phyloP scores from a whole-genome alignment of 2,888 invertebrate species.

The Oxyteleia sp. region DNA sequence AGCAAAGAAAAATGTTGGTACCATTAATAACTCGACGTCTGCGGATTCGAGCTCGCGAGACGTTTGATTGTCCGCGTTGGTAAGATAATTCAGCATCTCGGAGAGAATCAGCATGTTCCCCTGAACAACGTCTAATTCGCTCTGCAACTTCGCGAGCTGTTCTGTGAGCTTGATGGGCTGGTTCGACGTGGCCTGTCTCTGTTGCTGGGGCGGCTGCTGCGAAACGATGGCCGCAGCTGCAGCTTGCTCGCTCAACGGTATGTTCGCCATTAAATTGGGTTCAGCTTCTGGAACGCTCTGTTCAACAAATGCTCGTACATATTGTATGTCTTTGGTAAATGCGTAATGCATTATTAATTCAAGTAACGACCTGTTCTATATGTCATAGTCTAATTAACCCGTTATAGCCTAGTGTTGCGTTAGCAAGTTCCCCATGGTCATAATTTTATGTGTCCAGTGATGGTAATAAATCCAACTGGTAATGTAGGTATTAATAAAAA shows the following conservation, averaged over 20 bases:
- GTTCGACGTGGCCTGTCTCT: slow-evolving; percentile 82
- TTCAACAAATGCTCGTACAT: slow-evolving; percentile 47
- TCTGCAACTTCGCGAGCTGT: slow-evolving; percentile 95
- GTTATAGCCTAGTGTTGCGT: no score
- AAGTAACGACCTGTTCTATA: no score
- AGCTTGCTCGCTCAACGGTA: slow-evolving; percentile 75
- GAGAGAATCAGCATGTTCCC: slow-evolving; percentile 97
- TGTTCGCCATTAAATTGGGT: slow-evolving; percentile 72
- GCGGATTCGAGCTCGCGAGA: slow-evolving; percentile 93
- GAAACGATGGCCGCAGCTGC: slow-evolving; percentile 61
- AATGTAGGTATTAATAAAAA: no score
- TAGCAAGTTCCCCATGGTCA: no score
- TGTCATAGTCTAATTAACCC: no score
- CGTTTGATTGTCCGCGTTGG: slow-evolving; percentile 88
- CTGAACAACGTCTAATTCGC: slow-evolving; percentile 97
- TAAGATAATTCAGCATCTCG: slow-evolving; percentile 97
- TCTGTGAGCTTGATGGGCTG: slow-evolving; percentile 89
- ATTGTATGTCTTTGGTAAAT: no score
- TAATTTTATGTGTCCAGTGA: no score
- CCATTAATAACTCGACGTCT: slow-evolving; percentile 95
- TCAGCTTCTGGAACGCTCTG: slow-evolving; percentile 87
- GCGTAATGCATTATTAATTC: no score
- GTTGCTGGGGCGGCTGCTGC: slow-evolving; percentile 83
- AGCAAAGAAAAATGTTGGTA: no score
- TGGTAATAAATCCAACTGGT: no score